Evolutionary conservation across 37 sponge, comb jelly and placozoan genomes (phyloP).

Genomic region (Geodia barretti): DNA sequence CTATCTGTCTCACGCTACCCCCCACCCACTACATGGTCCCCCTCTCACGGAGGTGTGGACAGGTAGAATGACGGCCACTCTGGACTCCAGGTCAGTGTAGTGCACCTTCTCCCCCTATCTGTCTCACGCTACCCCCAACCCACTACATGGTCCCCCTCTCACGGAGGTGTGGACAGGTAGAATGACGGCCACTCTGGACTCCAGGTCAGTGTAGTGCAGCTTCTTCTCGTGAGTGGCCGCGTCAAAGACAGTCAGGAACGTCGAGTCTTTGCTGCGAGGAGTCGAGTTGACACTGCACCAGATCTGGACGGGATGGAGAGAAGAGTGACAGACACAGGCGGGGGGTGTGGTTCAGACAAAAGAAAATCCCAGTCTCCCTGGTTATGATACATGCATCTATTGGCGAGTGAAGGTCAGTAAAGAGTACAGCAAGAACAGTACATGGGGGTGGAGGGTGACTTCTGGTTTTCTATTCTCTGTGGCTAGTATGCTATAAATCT

Average conservation of each 20-base stretch:
- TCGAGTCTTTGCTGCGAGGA: conserved; percentile 26
- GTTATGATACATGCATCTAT: too few species aligned
- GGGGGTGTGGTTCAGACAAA: too few species aligned
- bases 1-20: neutral
- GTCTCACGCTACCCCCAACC: too few species aligned
- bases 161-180: conserved; percentile 63
- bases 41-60: conserved; percentile 50
- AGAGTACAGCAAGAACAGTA: too few species aligned
- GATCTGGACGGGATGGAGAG: conserved; percentile 36
- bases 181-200: conserved; percentile 64
- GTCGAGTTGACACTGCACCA: conserved; percentile 68
- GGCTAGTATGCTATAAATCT: too few species aligned
- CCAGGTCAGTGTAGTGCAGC: conserved; percentile 23
- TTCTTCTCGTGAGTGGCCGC: conserved; percentile 29
- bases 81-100: conserved; percentile 29
- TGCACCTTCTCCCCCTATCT: conserved; percentile 10
- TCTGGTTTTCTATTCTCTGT: too few species aligned
- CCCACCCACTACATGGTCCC: neutral
- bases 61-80: conserved; percentile 71
- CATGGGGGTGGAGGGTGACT: too few species aligned
- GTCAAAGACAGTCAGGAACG: conserved; percentile 59
- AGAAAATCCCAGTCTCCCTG: too few species aligned
- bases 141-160: neutral
- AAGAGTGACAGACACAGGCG: too few species aligned
- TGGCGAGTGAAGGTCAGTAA: too few species aligned